Evolutionary conservation across 1,140 invertebrate species (phyloP).

Genomic region (Bombus vancouverensis): DNA sequence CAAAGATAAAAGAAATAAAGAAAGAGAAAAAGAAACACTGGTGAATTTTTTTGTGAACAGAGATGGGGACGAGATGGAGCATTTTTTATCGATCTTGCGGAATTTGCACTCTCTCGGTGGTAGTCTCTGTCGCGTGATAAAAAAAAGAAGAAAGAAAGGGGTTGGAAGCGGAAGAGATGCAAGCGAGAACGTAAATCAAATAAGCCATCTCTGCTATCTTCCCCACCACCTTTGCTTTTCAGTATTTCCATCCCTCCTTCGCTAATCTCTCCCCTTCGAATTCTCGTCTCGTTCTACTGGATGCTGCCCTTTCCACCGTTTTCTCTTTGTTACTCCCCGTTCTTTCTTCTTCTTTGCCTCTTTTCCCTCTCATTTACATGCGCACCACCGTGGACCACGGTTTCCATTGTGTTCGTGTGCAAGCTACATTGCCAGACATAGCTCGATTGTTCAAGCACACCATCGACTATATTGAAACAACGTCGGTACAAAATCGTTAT

Average conservation of each 20-base stretch:
- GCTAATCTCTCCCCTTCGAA: slow-evolving; percentile 25
- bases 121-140: slow-evolving; percentile 17
- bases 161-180: neutral
- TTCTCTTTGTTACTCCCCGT: neutral
- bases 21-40: neutral
- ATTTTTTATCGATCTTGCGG: slow-evolving; percentile 34
- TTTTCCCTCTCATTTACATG: slow-evolving; percentile 26
- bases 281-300: neutral
- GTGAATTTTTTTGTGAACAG: slow-evolving; percentile 13
- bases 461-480: slow-evolving; percentile 59
- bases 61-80: too few relatives aligned
- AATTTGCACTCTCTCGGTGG: slow-evolving; percentile 39
- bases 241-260: neutral
- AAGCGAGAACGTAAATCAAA: slow-evolving; percentile 62
- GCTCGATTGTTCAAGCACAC: slow-evolving; percentile 64
- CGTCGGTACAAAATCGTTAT: slow-evolving; percentile 69
- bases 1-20: neutral
- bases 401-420: slow-evolving; percentile 29
- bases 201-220: slow-evolving; percentile 55
- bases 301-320: neutral
- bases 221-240: neutral
- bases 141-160: slow-evolving; percentile 7
- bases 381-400: neutral
- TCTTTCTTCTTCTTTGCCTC: too few relatives aligned
- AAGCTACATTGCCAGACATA: slow-evolving; percentile 36